Conservation (phyloP, 2,888 invertebrate species). For the Brachynemurus nebulosus region DNA sequence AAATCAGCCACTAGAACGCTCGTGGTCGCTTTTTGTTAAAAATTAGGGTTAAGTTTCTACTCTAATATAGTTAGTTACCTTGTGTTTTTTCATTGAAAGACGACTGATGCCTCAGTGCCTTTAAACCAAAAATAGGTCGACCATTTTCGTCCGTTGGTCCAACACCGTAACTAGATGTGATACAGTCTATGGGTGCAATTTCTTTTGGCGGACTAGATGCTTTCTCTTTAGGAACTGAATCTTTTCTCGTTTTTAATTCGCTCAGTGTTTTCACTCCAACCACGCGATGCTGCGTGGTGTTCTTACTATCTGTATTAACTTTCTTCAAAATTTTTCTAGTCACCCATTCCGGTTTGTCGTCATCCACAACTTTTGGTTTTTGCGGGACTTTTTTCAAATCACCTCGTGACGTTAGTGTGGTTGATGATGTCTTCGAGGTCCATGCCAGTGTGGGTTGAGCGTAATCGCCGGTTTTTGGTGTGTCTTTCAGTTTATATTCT, state of each 20-base stretch:
- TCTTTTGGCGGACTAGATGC: constrained; percentile 29
- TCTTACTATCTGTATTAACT: constrained; percentile 27
- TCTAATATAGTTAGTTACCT: constrained; percentile 37
- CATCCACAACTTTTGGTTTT: constrained; percentile 29
- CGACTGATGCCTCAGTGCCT: constrained; percentile 48
- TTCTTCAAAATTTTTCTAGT: constrained; percentile 45
- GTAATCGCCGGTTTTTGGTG: constrained; percentile 14
- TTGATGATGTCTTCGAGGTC: constrained; percentile 29
- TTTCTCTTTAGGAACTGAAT: constrained; percentile 27
- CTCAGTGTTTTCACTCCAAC: constrained; percentile 26
- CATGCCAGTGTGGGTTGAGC: constrained; percentile 24
- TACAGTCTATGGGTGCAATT: constrained; percentile 41
- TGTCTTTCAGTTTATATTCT: constrained; percentile 14
- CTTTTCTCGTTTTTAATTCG: constrained; percentile 16
- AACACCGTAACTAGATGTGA: constrained; percentile 70
- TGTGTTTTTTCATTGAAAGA: constrained; percentile 47
- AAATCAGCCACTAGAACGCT: no score
- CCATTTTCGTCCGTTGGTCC: constrained; percentile 73
- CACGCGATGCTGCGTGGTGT: constrained; percentile 23
- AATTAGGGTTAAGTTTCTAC: no score
- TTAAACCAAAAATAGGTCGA: constrained; percentile 62
- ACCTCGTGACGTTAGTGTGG: constrained; percentile 9
- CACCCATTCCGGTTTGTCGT: constrained; percentile 48
- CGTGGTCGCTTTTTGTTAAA: no score
- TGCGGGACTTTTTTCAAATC: constrained; percentile 27